Conservation (phyloP, 2,797 vertebrate species). For the Eutrigla gurnardus region DNA sequence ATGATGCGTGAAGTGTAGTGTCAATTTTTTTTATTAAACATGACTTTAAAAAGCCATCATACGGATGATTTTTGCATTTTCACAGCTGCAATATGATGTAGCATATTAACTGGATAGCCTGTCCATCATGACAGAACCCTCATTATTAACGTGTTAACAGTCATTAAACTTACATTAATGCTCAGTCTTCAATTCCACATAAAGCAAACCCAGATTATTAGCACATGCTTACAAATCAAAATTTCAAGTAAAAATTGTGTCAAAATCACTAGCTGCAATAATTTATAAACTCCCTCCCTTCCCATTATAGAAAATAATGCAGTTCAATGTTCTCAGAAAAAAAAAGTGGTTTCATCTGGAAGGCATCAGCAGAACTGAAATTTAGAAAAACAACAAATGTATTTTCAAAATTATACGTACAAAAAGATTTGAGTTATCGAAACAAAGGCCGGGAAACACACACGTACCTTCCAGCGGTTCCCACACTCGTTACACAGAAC, state of each 20-base stretch:
- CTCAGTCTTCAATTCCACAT: conserved; percentile 45
- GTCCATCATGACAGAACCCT: conserved; percentile 41
- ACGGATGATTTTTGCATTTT: conserved; percentile 39
- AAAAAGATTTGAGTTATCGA: not conserved
- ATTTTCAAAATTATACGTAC: not conserved
- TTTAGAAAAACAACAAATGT: conserved; percentile 14
- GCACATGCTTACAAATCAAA: conserved; percentile 69
- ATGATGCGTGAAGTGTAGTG: not conserved
- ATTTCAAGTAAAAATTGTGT: conserved; percentile 71
- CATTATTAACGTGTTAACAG: conserved; percentile 23
- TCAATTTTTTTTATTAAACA: conserved; percentile 43
- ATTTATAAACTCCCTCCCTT: conserved; percentile 41
- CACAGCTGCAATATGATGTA: conserved; percentile 36
- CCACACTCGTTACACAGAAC: conserved; percentile 98
- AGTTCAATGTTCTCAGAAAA: conserved; percentile 30
- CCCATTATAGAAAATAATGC: conserved; percentile 57
- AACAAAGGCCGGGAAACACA: not conserved
- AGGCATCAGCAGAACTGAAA: conserved; percentile 86
- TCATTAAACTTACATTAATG: conserved; percentile 45
- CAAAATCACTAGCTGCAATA: conserved; percentile 65
- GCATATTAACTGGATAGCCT: conserved; percentile 34
- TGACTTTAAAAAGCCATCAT: conserved; percentile 33
- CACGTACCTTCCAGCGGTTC: conserved; percentile 97
- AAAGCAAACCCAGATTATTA: conserved; percentile 53
- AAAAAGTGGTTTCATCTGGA: conserved; percentile 28